Evolutionary conservation across 2,113 vertebrate genomes (phyloP), one percentile per base, ranked within the genome.

Genomic region (Anseranas semipalmata): DNA sequence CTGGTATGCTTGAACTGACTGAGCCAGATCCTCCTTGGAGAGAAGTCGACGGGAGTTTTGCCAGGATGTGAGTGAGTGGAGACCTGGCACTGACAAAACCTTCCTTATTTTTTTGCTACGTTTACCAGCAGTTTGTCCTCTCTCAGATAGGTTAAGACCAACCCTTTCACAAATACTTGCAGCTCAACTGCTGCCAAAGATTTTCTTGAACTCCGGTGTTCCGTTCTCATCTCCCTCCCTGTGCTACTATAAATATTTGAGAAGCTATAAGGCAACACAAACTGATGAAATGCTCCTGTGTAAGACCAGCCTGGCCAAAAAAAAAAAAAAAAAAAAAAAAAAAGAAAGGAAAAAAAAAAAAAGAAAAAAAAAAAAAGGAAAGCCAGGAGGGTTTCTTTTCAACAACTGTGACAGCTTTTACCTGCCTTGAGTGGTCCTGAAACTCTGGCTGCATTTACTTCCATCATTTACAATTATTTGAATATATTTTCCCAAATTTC

Each of bases 181-280:
- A 68, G 56, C 35, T 92, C 43, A 35, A 19, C 56, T 1, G 1
- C 35, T 78, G 73, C 65, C 68, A 67, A 87, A 65, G 22, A 12
- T 72, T 90, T 83, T 48, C 67, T 86, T 89, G 39, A 83, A 88
- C 59, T 84, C 52, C 22, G 59, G 56, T 24, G 46, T 83, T 27
- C 52, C 2, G 0, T 50, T 55, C 73, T 67, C 52, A 75, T 16
- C 1, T 1, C 0, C 0, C 7, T 10, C 45, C 30, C 30, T 0
- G 0, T 6, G 50, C 32, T 68, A 46, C 58, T n/a, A 12, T 3
- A n/a, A 68, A 53, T 33, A 52, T 30, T 32, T 30, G 11, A 83
- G 77, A 22, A 87, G 55, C 33, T 53, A 3, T 12, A 63, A 82
- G 77, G 55, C 60, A 48, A 58, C 27, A 15, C n/a, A 59, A 43